These are phyloP conservation scores for Tragulus kanchil DNA, from an alignment of 2,113 vertebrate species.

Conservation along the genomic window DNA sequence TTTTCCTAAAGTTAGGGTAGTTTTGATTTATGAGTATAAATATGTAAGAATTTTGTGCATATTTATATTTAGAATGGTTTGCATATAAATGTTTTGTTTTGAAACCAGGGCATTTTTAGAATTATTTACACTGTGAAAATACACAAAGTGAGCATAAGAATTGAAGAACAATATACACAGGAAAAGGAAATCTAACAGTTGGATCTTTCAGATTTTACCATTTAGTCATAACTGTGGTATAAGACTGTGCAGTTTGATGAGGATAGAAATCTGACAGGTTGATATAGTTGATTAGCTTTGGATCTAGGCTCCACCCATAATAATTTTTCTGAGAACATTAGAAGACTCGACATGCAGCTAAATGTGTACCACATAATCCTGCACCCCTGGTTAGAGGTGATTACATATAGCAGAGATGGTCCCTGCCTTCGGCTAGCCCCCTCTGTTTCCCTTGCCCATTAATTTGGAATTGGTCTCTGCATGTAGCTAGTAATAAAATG, in stretches of 20 bases:
- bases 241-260: neutral
- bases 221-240: neutral
- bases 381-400: constrained; percentile 49
- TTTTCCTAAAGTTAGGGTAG: constrained; percentile 6
- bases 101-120: constrained; percentile 30
- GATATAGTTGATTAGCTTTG: constrained; percentile 36
- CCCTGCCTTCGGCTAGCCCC: constrained; percentile 43
- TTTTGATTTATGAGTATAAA: constrained; percentile 47
- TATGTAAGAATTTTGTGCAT: neutral
- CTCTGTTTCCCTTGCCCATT: constrained; percentile 60
- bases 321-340: constrained; percentile 59
- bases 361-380: constrained; percentile 19
- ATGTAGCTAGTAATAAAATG: constrained; percentile 62
- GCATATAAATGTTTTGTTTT: constrained; percentile 14
- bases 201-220: neutral
- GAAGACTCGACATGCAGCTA: neutral
- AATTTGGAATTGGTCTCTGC: constrained; percentile 72
- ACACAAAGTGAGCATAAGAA: constrained; percentile 15
- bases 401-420: constrained; percentile 50
- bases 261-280: neutral
- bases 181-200: neutral
- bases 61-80: constrained; percentile 55
- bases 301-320: neutral
- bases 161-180: neutral
- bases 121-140: constrained; percentile 57